These are phyloP conservation scores for Euclidia mi DNA, from an alignment of 2,888 invertebrate genomes.

Conservation along the genomic window DNA sequence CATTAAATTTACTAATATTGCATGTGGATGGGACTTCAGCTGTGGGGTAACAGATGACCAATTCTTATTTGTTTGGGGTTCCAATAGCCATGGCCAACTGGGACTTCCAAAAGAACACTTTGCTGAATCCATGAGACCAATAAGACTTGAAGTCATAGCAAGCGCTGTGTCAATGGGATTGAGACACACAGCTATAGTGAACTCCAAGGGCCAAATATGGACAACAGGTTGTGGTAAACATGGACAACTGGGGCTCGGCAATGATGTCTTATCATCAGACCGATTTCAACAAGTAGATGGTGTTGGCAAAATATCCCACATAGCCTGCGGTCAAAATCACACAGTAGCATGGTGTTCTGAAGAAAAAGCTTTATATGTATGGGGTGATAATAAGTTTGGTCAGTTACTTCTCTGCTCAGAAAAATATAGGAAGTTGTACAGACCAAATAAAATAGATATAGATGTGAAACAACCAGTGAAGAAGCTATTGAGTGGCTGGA, in stretches of 20 bases:
- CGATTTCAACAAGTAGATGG: slow-evolving; percentile 89
- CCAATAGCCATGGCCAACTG: slow-evolving; percentile 94
- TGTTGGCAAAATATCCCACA: slow-evolving; percentile 89
- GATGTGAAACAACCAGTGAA: slow-evolving; percentile 88
- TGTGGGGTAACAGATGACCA: slow-evolving; percentile 93
- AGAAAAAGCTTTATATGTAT: slow-evolving; percentile 91
- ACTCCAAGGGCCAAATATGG: slow-evolving; percentile 91
- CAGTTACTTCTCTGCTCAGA: slow-evolving; percentile 92
- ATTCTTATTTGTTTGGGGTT: slow-evolving; percentile 95
- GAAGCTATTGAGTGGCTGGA: slow-evolving; percentile 93
- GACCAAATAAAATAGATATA: slow-evolving; percentile 89
- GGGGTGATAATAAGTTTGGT: slow-evolving; percentile 96
- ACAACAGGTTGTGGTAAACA: slow-evolving; percentile 92
- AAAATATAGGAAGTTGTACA: slow-evolving; percentile 85
- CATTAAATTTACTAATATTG: slow-evolving; percentile 90
- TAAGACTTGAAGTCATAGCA: slow-evolving; percentile 86
- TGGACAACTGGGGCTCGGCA: slow-evolving; percentile 92
- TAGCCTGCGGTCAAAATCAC: slow-evolving; percentile 96
- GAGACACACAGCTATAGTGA: slow-evolving; percentile 92
- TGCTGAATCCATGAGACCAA: slow-evolving; percentile 72
- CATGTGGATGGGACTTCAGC: slow-evolving; percentile 96
- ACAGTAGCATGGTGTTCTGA: slow-evolving; percentile 90
- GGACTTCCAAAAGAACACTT: slow-evolving; percentile 90
- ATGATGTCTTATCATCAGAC: slow-evolving; percentile 71
- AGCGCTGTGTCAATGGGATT: slow-evolving; percentile 92